Base-by-base conservation (phyloP, 64 coral and sea anemone genomes). In the Platygyra sinensis region DNA sequence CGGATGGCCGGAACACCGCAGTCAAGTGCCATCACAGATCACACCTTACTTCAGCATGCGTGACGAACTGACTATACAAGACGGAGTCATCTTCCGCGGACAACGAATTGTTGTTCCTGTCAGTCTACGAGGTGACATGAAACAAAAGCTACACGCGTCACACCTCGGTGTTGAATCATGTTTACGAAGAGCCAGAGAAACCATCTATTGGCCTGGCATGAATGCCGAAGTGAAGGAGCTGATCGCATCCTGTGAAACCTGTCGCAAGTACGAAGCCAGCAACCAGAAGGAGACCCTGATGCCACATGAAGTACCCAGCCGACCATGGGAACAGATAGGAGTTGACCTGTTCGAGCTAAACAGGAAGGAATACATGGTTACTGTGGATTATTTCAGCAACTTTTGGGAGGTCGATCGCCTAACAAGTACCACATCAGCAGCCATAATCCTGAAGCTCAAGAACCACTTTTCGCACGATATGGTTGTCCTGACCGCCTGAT, bases 391-490 rank as follows among this genome's bases (percentile, higher is more conserved):
- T n/a, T 76, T 17, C 72, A 33, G 27, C 30, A 89, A 69, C 20
- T 79, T 89, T 36, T 89, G 87, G 87, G 87, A 92, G 50, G 28
- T 86, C 8, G 81, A 92, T 30, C 20, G 16, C 0, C 67, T 91
- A 1, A 30, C 28, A 9, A 82, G 55, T 11, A 78, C 65, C 17
- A 31, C 4, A 9, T 73, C 89, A 2, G 38, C 72, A 57, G 46
- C 78, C 24, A 30, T 80, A 24, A 69, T 85, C 28, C 2, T 24
- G 3, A 85, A 85, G 8, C 54, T 72, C 4, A 85, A 85, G 15
- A 42, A 85, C 81, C 81, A 85, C 16, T 72, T n/a, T n/a, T 85
- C 8, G 81, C 81, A 10, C 30, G 81, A 0, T 85, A 85, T 39
- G 81, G 81, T 10, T 46, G 0, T 19, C 81, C 81, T 42, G 62